Evolutionary conservation across 2,888 invertebrate species (phyloP).

Genomic region (Melanotus villosus): DNA sequence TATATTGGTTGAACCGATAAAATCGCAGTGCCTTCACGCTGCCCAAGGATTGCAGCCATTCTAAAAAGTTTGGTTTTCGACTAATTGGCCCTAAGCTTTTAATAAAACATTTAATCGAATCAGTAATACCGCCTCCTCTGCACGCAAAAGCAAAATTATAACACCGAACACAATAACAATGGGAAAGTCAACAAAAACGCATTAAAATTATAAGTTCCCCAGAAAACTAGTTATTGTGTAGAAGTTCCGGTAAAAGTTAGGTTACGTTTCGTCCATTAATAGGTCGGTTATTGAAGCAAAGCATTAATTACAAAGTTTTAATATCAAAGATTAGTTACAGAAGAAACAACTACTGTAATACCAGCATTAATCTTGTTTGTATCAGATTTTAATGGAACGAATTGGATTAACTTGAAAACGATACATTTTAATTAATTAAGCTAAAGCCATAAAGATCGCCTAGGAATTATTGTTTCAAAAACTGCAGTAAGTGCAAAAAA

Average conservation of each 20-base stretch:
- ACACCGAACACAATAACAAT: not conserved
- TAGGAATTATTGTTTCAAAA: no score
- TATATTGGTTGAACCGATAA: constrained; percentile 8
- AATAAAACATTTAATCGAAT: constrained; percentile 17
- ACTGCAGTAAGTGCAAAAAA: no score
- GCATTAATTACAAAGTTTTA: constrained; percentile 4
- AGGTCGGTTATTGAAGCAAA: not conserved
- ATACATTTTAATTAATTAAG: no score
- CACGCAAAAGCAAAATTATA: constrained; percentile 9
- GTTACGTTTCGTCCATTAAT: no score
- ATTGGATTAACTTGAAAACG: no score
- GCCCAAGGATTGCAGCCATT: not conserved
- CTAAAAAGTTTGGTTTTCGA: not conserved
- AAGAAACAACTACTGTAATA: not conserved
- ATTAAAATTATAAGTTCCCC: not conserved
- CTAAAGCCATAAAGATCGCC: no score
- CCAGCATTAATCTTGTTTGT: no score
- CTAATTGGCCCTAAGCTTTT: constrained; percentile 12
- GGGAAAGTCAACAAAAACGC: constrained; percentile 12
- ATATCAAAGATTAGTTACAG: not conserved
- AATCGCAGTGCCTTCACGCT: not conserved
- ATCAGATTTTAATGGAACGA: no score
- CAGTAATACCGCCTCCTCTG: not conserved
- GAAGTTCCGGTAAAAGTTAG: not conserved
- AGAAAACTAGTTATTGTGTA: not conserved